Conservation (phyloP, 2,113 vertebrate species). For the Pygoscelis adeliae region DNA sequence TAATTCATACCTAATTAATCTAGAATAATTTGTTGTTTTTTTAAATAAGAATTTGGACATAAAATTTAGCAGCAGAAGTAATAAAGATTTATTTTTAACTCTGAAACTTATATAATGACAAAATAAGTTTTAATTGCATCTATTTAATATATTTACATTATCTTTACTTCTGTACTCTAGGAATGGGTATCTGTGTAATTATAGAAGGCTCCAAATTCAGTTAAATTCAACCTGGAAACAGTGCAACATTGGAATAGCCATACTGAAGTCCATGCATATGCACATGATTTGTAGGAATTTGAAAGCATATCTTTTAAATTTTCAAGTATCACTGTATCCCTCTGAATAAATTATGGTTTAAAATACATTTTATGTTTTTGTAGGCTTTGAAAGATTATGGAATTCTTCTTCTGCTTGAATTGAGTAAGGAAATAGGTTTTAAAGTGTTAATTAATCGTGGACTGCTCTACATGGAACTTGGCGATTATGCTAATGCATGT, state of each 20-base stretch:
- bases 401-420: conserved; percentile 74
- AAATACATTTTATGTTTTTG: conserved; percentile 21
- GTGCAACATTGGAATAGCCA: not conserved
- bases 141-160: not conserved
- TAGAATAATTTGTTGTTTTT: not conserved
- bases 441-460: conserved; percentile 79
- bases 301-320: not conserved
- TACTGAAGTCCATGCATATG: not conserved
- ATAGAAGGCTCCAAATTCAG: not conserved
- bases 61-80: not conserved
- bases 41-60: not conserved
- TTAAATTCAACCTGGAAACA: not conserved
- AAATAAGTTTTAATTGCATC: not conserved
- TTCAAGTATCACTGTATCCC: not conserved
- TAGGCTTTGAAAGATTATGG: conserved; percentile 82
- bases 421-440: conserved; percentile 60
- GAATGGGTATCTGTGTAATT: not conserved
- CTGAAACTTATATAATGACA: not conserved
- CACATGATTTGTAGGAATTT: not conserved
- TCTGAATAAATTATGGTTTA: not conserved
- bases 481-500: conserved; percentile 67
- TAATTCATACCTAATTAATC: not conserved
- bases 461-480: conserved; percentile 70
- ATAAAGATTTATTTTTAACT: not conserved
- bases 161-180: not conserved